These are phyloP conservation scores for Drosophila equinoxialis DNA, from an alignment of 1,140 invertebrate species.

Conservation along the genomic window DNA sequence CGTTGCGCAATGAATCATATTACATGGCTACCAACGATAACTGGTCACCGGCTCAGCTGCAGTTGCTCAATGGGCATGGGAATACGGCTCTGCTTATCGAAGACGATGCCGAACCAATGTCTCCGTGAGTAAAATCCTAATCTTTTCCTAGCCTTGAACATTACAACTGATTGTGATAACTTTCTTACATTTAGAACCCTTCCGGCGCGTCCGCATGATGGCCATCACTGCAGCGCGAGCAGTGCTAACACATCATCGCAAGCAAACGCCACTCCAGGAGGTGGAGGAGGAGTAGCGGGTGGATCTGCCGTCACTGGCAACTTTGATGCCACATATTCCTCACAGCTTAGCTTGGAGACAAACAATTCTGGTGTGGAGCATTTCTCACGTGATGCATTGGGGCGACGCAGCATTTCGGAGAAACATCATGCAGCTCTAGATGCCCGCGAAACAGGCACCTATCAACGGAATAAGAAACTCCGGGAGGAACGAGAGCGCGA, in stretches of 20 bases:
- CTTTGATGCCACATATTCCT: conserved; percentile 89
- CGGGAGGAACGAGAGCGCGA: conserved; percentile 86
- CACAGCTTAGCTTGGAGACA: conserved; percentile 90
- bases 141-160: background rate
- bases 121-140: conserved; percentile 64
- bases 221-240: conserved; percentile 68
- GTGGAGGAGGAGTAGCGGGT: background rate
- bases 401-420: conserved; percentile 98
- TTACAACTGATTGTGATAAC: background rate
- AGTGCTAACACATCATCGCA: conserved; percentile 59
- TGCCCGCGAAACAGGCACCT: conserved; percentile 97
- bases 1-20: conserved; percentile 92
- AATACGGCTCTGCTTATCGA: conserved; percentile 87
- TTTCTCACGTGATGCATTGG: conserved; percentile 95
- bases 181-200: conserved; percentile 49
- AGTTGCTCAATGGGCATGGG: conserved; percentile 65
- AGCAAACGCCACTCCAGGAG: conserved; percentile 14
- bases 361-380: conserved; percentile 86
- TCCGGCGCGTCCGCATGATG: conserved; percentile 73
- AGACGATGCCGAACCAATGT: conserved; percentile 85
- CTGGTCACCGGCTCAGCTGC: conserved; percentile 76
- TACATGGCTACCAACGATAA: conserved; percentile 88
- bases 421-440: conserved; percentile 97
- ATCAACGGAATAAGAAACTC: conserved; percentile 95
- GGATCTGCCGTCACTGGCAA: conserved; percentile 29